phyloP scores from a whole-genome alignment of 64 coral and sea anemone species.

The Astreopora myriophthalma region DNA sequence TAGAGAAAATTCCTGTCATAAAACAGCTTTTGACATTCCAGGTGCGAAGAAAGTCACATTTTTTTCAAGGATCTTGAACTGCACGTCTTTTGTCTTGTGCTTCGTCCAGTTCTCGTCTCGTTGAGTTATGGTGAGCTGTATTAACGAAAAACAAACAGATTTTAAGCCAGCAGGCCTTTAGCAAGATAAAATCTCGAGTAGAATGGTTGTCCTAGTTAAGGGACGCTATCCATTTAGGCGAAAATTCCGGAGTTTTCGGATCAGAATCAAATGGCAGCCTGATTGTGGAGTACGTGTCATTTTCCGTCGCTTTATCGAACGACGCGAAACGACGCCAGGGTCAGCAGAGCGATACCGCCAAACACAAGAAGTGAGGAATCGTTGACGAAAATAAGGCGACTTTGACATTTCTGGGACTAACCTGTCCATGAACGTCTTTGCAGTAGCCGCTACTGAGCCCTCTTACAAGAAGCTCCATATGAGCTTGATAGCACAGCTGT shows the following conservation, averaged over 20 bases:
- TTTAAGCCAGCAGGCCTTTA: background rate
- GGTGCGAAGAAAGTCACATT: constrained; percentile 86
- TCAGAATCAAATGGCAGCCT: too few relatives aligned
- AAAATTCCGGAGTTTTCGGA: too few relatives aligned
- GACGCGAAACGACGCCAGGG: too few relatives aligned
- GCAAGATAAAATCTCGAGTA: too few relatives aligned
- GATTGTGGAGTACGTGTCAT: too few relatives aligned
- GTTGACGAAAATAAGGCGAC: too few relatives aligned
- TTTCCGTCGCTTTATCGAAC: too few relatives aligned
- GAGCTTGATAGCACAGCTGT: constrained; percentile 75
- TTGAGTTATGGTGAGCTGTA: constrained; percentile 74
- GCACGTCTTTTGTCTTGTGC: constrained; percentile 31
- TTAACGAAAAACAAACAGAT: background rate
- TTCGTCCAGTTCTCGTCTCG: constrained; percentile 41
- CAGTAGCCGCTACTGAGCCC: constrained; percentile 84
- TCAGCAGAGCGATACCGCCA: too few relatives aligned
- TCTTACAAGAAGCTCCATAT: constrained; percentile 71
- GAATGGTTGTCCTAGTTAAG: too few relatives aligned
- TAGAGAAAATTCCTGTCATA: background rate
- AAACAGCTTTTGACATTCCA: constrained; percentile 90
- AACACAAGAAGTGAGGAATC: too few relatives aligned
- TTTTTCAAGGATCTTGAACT: constrained; percentile 88
- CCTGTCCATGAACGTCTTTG: constrained; percentile 93
- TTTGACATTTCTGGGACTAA: constrained; percentile 4
- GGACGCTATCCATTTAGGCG: too few relatives aligned